phyloP scores from a whole-genome alignment of 2,113 vertebrate species.

The Aleadryas rufinucha region DNA sequence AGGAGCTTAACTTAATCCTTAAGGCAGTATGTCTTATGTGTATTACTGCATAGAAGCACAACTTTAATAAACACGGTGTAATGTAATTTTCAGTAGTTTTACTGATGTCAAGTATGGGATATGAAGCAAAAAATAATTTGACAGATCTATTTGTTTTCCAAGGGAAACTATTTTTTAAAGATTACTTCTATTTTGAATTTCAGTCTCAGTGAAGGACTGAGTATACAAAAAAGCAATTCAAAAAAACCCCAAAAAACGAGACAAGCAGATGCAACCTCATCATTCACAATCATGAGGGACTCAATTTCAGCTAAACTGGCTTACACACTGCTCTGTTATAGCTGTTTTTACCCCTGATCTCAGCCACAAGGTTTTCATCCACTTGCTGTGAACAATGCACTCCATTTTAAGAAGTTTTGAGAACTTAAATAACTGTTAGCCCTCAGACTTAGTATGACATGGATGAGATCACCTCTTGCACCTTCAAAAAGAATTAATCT shows the following conservation, averaged over 20 bases:
- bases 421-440: neutral
- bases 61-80: conserved; percentile 55
- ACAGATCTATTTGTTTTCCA: conserved; percentile 27
- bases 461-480: neutral
- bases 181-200: neutral
- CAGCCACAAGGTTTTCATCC: neutral
- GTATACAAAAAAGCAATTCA: neutral
- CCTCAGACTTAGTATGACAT: neutral
- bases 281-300: neutral
- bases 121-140: neutral
- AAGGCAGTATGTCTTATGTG: conserved; percentile 18
- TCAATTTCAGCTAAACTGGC: neutral
- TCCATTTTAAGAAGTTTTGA: neutral
- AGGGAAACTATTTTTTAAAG: neutral
- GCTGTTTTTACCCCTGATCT: neutral
- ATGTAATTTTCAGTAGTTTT: conserved; percentile 30
- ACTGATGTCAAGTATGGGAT: neutral
- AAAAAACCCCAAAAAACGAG: neutral
- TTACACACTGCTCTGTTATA: neutral
- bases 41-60: conserved; percentile 11
- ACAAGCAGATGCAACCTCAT: neutral
- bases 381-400: neutral
- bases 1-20: conserved; percentile 60
- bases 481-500: conserved; percentile 37
- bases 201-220: neutral